Percentiles rank a stretch among this genome's conserved stretches.
These are phyloP conservation scores for Chrysoperla carnea DNA, from an alignment of 1,140 invertebrate species.

Conservation along the genomic window DNA sequence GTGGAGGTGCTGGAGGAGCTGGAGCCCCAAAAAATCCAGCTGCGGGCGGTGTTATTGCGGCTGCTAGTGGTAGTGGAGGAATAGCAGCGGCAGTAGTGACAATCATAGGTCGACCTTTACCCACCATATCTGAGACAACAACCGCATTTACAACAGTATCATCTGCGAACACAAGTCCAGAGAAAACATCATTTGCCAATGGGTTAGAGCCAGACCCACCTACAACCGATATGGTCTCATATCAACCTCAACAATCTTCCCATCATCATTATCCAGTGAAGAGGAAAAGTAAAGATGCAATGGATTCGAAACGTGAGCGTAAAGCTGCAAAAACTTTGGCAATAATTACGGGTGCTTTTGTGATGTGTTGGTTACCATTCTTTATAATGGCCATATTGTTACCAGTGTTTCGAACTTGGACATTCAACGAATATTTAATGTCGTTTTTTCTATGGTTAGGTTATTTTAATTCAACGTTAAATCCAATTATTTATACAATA, in stretches of 20 bases:
- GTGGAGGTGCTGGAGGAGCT: conserved; percentile 13
- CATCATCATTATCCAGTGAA: conserved; percentile 25
- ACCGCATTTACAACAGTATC: conserved; percentile 48
- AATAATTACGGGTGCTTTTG: conserved; percentile 79
- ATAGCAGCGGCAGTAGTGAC: conserved; percentile 54
- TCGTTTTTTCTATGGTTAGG: conserved; percentile 64
- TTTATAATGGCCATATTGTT: conserved; percentile 75
- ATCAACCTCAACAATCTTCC: conserved; percentile 10
- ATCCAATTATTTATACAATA: conserved; percentile 78
- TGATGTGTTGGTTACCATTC: conserved; percentile 78
- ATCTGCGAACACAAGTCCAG: conserved; percentile 50
- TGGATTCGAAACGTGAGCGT: conserved; percentile 65
- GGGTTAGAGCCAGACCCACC: conserved; percentile 45
- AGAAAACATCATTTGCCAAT: conserved; percentile 45
- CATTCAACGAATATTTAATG: conserved; percentile 27
- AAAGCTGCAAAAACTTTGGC: conserved; percentile 84
- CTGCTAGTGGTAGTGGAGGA: conserved; percentile 40
- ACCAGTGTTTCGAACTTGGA: conserved; percentile 40
- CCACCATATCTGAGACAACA: conserved; percentile 43
- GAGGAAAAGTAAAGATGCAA: conserved; percentile 43
- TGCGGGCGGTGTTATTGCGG: conserved; percentile 28
- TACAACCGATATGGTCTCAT: conserved; percentile 29
- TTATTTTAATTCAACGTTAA: conserved; percentile 78
- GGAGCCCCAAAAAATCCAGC: conserved; percentile 21
- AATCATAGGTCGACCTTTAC: conserved; percentile 45